These are phyloP conservation scores for Osmerus mordax DNA, from an alignment of 2,113 vertebrate genomes.

Conservation along the genomic window DNA sequence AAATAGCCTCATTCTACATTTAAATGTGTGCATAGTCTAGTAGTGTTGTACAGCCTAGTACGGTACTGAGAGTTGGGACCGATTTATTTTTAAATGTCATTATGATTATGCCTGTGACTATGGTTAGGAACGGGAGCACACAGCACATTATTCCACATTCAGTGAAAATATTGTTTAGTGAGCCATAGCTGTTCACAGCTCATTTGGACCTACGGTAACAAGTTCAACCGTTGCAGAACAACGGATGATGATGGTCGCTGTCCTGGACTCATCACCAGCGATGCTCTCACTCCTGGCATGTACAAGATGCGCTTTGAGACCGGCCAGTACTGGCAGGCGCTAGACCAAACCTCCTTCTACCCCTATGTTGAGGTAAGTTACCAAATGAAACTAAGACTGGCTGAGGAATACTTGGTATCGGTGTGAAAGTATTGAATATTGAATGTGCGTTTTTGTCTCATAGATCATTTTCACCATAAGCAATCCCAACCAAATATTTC, in stretches of 20 bases:
- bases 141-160: too few relatives aligned
- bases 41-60: neutral
- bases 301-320: conserved; percentile 89
- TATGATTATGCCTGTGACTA: too few relatives aligned
- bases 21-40: neutral
- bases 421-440: neutral
- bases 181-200: too few relatives aligned
- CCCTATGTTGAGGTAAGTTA: conserved; percentile 80
- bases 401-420: neutral
- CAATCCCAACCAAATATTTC: conserved; percentile 70
- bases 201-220: too few relatives aligned
- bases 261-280: conserved; percentile 56
- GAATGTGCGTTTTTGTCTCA: conserved; percentile 4
- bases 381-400: neutral
- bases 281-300: conserved; percentile 69
- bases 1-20: neutral
- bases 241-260: conserved; percentile 80
- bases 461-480: conserved; percentile 82
- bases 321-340: conserved; percentile 75
- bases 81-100: too few relatives aligned
- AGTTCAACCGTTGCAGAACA: conserved; percentile 55
- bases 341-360: conserved; percentile 76
- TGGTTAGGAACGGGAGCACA: too few relatives aligned
- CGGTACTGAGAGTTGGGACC: too few relatives aligned
- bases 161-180: too few relatives aligned